A percentile compares a stretch with the other conserved stretches of the same genome.
These are phyloP conservation scores for Siderastrea radians DNA, from an alignment of 92 coral and sea anemone genomes.

Conservation along the genomic window DNA sequence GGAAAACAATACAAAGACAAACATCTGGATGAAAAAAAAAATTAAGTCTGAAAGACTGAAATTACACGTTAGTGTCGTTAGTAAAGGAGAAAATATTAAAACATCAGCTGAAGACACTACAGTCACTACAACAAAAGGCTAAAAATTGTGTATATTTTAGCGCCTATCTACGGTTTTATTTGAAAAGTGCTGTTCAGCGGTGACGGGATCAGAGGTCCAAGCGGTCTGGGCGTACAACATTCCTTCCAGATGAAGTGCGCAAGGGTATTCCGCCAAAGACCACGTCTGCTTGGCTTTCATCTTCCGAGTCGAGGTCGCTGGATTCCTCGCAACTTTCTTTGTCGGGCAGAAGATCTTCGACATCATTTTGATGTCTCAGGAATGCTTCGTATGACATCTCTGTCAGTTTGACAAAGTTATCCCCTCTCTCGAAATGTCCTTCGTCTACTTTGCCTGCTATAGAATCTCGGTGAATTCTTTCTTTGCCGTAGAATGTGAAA, in stretches of 20 bases:
- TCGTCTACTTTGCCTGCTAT: constrained; percentile 36
- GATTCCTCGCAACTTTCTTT: constrained; percentile 32
- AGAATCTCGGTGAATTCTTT: constrained; percentile 23
- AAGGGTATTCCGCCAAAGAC: neutral
- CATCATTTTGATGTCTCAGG: constrained; percentile 37
- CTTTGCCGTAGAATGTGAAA: neutral
- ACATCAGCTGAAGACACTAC: neutral
- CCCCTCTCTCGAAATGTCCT: constrained; percentile 41
- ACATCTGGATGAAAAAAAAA: neutral
- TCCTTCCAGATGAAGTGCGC: constrained; percentile 5
- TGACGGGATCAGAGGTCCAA: neutral
- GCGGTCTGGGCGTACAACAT: neutral
- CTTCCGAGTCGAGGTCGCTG: constrained; percentile 24
- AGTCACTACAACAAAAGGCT: too few species aligned
- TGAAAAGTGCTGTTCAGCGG: neutral
- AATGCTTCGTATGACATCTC: constrained; percentile 33
- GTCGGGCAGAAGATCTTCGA: constrained; percentile 41
- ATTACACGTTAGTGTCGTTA: too few species aligned
- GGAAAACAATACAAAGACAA: neutral
- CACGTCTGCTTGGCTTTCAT: constrained; percentile 16
- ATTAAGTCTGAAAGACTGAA: too few species aligned
- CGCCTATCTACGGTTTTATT: neutral
- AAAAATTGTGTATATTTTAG: too few species aligned
- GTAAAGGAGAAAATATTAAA: neutral
- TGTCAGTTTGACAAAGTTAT: constrained; percentile 34